Evolutionary conservation across 2,888 invertebrate genomes (phyloP).

Genomic region (Lasioglossum figueresi): DNA sequence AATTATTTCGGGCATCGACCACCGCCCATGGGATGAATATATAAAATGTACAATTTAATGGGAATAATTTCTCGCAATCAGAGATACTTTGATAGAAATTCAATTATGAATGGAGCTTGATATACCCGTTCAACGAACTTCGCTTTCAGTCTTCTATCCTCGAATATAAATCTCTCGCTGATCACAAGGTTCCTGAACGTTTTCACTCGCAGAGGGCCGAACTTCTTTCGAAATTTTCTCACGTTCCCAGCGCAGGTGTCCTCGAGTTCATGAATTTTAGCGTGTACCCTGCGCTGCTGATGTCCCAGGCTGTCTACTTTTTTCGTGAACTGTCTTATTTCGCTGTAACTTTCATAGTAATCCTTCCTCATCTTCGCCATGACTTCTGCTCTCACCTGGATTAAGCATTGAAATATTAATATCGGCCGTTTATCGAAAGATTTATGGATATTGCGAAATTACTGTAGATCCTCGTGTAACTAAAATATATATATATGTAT

Average conservation of each 20-base stretch:
- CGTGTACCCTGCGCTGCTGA: conserved; percentile 67
- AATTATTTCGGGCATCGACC: not conserved
- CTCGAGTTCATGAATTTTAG: conserved; percentile 68
- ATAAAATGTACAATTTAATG: not conserved
- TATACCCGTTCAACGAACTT: conserved; percentile 70
- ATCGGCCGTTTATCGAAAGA: not conserved
- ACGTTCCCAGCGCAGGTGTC: conserved; percentile 45
- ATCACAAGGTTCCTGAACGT: conserved; percentile 70
- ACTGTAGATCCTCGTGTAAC: no score
- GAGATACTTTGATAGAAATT: not conserved
- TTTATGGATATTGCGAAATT: not conserved
- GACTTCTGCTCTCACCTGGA: conserved; percentile 64
- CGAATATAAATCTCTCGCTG: conserved; percentile 70
- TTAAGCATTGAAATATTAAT: not conserved
- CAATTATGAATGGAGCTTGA: not conserved
- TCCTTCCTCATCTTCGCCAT: conserved; percentile 67
- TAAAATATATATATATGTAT: not conserved
- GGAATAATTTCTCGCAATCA: not conserved
- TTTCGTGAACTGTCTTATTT: conserved; percentile 67
- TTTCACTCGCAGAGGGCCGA: conserved; percentile 65
- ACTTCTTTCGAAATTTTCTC: conserved; percentile 66
- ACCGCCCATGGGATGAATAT: not conserved
- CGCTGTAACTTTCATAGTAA: conserved; percentile 66
- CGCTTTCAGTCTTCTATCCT: conserved; percentile 63
- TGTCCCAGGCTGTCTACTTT: conserved; percentile 68